Base-by-base conservation (phyloP, 30 jellyfish, hydroid and myxozoan genomes). In the Cassiopea xamachana region DNA sequence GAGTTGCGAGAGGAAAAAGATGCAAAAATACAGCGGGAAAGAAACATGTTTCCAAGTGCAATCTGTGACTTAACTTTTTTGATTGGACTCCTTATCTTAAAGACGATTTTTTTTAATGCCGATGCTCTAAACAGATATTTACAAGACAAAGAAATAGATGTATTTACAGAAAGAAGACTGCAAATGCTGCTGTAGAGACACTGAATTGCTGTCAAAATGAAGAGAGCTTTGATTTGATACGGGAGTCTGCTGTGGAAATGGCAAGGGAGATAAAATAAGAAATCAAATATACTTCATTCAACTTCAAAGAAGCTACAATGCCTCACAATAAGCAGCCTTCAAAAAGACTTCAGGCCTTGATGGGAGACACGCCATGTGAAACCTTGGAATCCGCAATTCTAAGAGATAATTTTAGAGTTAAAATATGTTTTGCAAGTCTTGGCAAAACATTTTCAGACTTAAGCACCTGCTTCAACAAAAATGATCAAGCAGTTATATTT, bases 321-420 rank as follows among this genome's bases (percentile, higher is more conserved):
- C 94, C 90, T 58, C 75, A 84, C n/a, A 68, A 61, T 0, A 76
- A 68, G 62, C 89, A 75, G 67, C 89, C 89, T 50, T 58, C 89
- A 45, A 76, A 77, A 14, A 46, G 84, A 27, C 43, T 12, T 2
- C 94, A 76, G 74, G 89, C 89, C 39, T 75, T 86, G 93, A 76
- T 76, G 47, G 93, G 93, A 86, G 89, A 86, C 44, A 75, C 73
- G 73, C 89, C 93, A 2, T 4, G 92, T 15, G 58, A 84, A 84
- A 84, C 70, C 48, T 27, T 70, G 44, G 92, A 70, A 84, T 50
- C 18, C 59, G 76, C 43, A 84, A 73, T 51, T 73, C 15, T 68
- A 17, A 75, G 81, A 55, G 69, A 2, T 19, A 47, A 76, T 86
- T 86, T 45, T 86, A 67, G 71, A 51, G 73, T 85, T 9, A 75